Evolutionary conservation across 2,797 vertebrate genomes (phyloP), one percentile per base, ranked within the genome.

Genomic region (Valencia hispanica): DNA sequence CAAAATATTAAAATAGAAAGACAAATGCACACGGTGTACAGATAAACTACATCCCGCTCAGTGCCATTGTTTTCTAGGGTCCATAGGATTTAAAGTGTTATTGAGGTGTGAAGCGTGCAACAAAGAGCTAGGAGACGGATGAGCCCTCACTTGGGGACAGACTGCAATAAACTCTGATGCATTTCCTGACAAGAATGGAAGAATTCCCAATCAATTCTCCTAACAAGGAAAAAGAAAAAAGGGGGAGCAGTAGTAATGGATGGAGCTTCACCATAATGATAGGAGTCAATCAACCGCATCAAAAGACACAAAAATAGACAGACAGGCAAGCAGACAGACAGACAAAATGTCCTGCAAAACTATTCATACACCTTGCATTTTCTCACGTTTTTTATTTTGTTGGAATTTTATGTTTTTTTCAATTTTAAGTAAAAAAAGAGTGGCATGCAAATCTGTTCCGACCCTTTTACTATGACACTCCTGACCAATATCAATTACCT

Each of bases 121-220:
- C 85, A 85, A 81, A 86, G 79, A 84, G 73, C 73, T 82, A 68
- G 79, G 79, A 86, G 89, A 92, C 82, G 89, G 85, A 93, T 91
- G 87, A 92, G 84, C 65, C 87, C 81, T 84, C 79, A 77, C 75
- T 73, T 14, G 69, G 84, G 73, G 85, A 45, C 78, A 86, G 88
- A 80, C 88, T 78, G 83, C 86, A 87, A 89, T 89, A 90, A 86
- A 91, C 76, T 80, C 85, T 92, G 87, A 94, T 94, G 82, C 78
- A 93, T 93, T 91, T 88, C 90, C 90, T 90, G 89, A 93, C 93
- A 92, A 89, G 81, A 71, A 65, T 45, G 25, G 43, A 68, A 91
- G 83, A 81, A 86, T 84, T 91, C 76, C 84, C 89, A 73, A 92
- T 93, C 90, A 90, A 92, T 94, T 92, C 84, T 90, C 88, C 84